phyloP scores from a whole-genome alignment of 2,113 vertebrate genomes.

The human region GRCh38 chr3:52398501-52399000 shows the following conservation, averaged over 20 bases:
- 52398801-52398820: background rate
- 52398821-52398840: background rate
- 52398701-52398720: background rate
- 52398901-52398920: slow-evolving; percentile 92
- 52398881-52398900: slow-evolving; percentile 90
- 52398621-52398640: background rate
- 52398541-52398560: no score
- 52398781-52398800: background rate
- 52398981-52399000: slow-evolving; percentile 95
- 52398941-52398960: slow-evolving; percentile 93
- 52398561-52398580: no score
- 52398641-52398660: background rate
- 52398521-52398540: no score
- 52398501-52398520: no score
- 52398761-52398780: background rate
- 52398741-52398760: background rate
- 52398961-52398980: slow-evolving; percentile 90
- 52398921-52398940: slow-evolving; percentile 95
- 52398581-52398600: background rate
- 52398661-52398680: background rate
- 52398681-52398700: background rate
- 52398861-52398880: slow-evolving; percentile 88
- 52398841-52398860: slow-evolving; percentile 89
- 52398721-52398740: background rate
- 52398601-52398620: background rate